phyloP scores from a whole-genome alignment of 2,113 vertebrate genomes.

The Vidua macroura region DNA sequence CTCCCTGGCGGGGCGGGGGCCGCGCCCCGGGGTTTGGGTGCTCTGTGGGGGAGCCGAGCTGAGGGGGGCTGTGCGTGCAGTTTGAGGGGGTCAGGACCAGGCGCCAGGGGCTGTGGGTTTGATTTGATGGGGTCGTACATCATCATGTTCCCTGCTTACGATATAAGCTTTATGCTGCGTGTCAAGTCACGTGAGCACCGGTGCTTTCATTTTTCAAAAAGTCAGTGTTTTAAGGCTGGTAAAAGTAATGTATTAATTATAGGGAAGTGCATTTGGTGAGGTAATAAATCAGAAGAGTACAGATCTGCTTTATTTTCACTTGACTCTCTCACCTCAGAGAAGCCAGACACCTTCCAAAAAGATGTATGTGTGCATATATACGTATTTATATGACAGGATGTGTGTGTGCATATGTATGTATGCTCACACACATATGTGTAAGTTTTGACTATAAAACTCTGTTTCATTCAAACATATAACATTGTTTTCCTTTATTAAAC shows the following conservation, averaged over 20 bases:
- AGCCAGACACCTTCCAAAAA: neutral
- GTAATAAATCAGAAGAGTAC: neutral
- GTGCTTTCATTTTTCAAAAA: neutral
- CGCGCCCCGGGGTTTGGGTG: neutral
- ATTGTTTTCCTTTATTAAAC: neutral
- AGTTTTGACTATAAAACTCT: neutral
- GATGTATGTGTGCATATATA: neutral
- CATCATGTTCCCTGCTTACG: accelerated
- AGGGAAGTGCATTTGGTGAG: neutral
- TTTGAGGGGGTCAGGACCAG: neutral
- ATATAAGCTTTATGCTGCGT: no score
- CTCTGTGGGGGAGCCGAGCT: neutral
- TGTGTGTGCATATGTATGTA: neutral
- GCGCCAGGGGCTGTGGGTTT: neutral
- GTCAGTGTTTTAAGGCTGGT: neutral
- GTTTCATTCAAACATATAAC: neutral
- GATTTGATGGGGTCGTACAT: accelerated
- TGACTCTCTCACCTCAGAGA: neutral
- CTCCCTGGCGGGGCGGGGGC: neutral
- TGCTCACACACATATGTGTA: neutral
- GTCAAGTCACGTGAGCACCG: neutral
- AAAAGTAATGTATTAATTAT: neutral
- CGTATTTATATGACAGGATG: neutral
- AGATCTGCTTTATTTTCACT: neutral
- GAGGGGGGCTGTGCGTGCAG: neutral